These are phyloP conservation scores for Aeoliscus strigatus DNA, from an alignment of 2,797 vertebrate species.

Conservation along the genomic window DNA sequence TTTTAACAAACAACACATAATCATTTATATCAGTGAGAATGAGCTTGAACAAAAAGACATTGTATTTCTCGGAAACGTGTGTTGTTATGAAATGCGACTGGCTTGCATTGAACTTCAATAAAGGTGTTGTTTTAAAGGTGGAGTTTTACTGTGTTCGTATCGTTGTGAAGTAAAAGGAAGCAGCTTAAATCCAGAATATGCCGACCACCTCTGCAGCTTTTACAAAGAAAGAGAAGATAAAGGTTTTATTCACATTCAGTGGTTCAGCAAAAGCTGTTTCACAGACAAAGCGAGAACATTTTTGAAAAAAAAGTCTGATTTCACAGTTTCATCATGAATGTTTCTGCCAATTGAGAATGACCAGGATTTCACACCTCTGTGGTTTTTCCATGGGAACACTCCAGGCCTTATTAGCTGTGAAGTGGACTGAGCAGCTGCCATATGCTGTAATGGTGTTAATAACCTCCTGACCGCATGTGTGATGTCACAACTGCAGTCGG, in stretches of 20 bases:
- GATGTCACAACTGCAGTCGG: no score
- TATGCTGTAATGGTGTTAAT: neutral
- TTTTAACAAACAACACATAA: conserved; percentile 21
- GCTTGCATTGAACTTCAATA: conserved; percentile 71
- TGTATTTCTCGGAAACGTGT: conserved; percentile 43
- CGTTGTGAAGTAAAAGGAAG: conserved; percentile 29
- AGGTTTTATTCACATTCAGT: no score
- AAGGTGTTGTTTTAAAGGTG: conserved; percentile 30
- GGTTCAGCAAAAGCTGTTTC: no score
- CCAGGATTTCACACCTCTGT: conserved; percentile 29
- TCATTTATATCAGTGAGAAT: conserved; percentile 26
- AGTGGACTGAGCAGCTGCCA: conserved; percentile 31
- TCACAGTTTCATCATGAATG: conserved; percentile 11
- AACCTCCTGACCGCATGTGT: conserved; percentile 23
- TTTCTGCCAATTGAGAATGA: conserved; percentile 23
- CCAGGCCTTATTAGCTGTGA: conserved; percentile 20
- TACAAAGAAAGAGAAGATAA: no score
- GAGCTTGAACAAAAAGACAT: conserved; percentile 15
- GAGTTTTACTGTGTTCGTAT: conserved; percentile 19
- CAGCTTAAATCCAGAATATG: no score
- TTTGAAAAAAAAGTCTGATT: conserved; percentile 25
- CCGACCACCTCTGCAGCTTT: no score
- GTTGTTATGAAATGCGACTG: conserved; percentile 73
- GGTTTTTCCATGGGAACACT: conserved; percentile 16
- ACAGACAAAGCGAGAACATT: conserved; percentile 17